Evolutionary conservation across 1,140 invertebrate species (phyloP), one percentile per base, ranked within the genome.

Genomic region (Habropoda laboriosa): DNA sequence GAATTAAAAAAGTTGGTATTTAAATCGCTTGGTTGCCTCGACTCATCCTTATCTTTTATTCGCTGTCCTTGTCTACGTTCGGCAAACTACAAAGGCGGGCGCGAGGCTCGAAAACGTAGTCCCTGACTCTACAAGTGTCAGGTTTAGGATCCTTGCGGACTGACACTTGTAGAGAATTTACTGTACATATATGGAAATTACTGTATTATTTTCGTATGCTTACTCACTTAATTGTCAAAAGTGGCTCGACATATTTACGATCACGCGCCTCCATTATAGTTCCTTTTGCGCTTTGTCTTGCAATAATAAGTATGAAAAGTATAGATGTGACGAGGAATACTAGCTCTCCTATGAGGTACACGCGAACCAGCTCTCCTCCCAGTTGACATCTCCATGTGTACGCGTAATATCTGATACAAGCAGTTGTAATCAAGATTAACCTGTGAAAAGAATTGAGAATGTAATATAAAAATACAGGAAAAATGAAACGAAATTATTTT

Each of bases 241-340:
- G 93, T 51, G 95, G 94, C 40, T 95, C 94, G 0, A 96, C 96
- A 57, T 94, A 93, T 85, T 94, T 94, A 81, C 96, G 93, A 2
- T 94, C 94, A 70, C 95, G 94, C 55, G 95, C 94, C 82, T 96
- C 95, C n/a, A 95, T 95, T 75, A 96, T 96, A 57, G 95, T 94
- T 27, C 96, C 96, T 80, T 94, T 93, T 1, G 95, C 94, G 71
- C 96, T 96, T 47, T 96, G 94, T 89, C 95, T 95, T 8, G 96
- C 95, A 76, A 96, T 93, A n/a, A 94, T 92, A 21, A 95, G 93
- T 75, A 96, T 90, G 3, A 96, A 91, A 67, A 96, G 86, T 81
- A 95, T 94, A 10, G 95, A 93, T 18, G 94, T 87, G 7, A 93
- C 93, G 51, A 96, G 94, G 63, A 96, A 93, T 0, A 93, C 90